phyloP scores from a whole-genome alignment of 2,797 vertebrate genomes.

The Eospalax fontanierii region DNA sequence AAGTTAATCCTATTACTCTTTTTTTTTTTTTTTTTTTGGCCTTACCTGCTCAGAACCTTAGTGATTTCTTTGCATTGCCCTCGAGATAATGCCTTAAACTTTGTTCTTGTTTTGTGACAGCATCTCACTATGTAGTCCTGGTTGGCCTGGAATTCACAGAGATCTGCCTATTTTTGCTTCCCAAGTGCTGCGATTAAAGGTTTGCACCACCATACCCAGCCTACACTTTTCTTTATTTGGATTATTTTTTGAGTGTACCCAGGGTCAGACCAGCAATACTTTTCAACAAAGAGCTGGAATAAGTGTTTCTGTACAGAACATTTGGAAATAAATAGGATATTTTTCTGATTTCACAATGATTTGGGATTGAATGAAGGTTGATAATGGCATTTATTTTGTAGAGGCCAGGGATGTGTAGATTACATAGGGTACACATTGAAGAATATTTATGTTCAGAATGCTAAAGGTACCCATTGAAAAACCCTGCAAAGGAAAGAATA shows the following conservation, averaged over 20 bases:
- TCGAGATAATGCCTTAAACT: constrained; percentile 2
- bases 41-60: constrained; percentile 42
- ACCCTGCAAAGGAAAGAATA: constrained; percentile 40
- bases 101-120: not conserved
- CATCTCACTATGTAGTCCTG: not conserved
- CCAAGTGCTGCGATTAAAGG: not conserved
- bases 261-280: constrained; percentile 34
- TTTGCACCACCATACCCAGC: not conserved
- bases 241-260: not conserved
- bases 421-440: constrained; percentile 21
- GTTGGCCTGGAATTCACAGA: not conserved
- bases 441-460: constrained; percentile 15
- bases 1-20: constrained; percentile 34
- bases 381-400: constrained; percentile 2
- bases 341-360: constrained; percentile 1
- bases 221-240: constrained; percentile 19
- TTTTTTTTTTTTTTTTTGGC: not conserved
- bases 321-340: not conserved
- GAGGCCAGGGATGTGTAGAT: constrained; percentile 12
- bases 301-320: not conserved
- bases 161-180: too few relatives aligned
- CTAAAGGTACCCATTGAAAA: constrained; percentile 36
- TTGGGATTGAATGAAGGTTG: constrained; percentile 31
- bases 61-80: constrained; percentile 24
- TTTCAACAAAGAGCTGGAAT: constrained; percentile 1